phyloP scores from a whole-genome alignment of 2,797 vertebrate species.

The Gymnoscopelus braueri region DNA sequence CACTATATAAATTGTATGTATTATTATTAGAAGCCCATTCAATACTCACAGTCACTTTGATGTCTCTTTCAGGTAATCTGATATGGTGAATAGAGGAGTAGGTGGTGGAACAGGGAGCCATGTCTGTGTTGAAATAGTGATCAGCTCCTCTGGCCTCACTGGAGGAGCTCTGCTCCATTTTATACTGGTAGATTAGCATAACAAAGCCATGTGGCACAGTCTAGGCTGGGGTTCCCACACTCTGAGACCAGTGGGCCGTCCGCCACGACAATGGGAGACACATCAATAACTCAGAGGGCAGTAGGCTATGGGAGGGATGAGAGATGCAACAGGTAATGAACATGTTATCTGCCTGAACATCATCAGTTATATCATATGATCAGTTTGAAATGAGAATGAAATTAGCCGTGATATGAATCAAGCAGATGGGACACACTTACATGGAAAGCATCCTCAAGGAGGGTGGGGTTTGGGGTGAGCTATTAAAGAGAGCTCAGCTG shows the following conservation, averaged over 20 bases:
- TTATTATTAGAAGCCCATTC: too few relatives aligned
- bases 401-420: too few relatives aligned
- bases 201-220: constrained; percentile 70
- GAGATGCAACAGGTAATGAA: constrained; percentile 20
- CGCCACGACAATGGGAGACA: constrained; percentile 57
- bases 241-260: constrained; percentile 57
- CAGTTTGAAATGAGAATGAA: not conserved
- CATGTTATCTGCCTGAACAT: constrained; percentile 4
- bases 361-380: not conserved
- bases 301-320: constrained; percentile 48
- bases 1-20: too few relatives aligned
- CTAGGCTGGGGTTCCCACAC: constrained; percentile 68
- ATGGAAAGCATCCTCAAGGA: not conserved
- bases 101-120: constrained; percentile 75
- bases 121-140: constrained; percentile 37
- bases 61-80: constrained; percentile 68
- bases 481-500: too few relatives aligned
- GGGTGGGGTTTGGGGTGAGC: too few relatives aligned
- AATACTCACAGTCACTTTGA: constrained; percentile 79
- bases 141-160: constrained; percentile 36
- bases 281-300: constrained; percentile 68
- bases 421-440: too few relatives aligned
- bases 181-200: constrained; percentile 66
- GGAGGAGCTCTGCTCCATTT: constrained; percentile 50
- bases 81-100: constrained; percentile 58